Evolutionary conservation across 2,113 vertebrate species (phyloP).

Genomic region (Machaerirhynchus nigripectus): DNA sequence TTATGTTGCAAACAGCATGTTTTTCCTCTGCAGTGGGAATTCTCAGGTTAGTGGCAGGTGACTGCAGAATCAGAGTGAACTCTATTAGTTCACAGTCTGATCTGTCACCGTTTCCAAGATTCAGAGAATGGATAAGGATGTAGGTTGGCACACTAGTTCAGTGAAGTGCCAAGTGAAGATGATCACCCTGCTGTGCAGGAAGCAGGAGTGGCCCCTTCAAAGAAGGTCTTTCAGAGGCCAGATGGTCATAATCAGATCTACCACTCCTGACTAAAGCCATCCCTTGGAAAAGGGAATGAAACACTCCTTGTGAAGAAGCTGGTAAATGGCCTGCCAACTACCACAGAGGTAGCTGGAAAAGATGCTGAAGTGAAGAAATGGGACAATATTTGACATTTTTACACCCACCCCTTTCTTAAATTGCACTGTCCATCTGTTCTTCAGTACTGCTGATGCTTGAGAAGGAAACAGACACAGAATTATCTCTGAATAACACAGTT

Average conservation of each 20-base stretch:
- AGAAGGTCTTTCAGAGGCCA: neutral
- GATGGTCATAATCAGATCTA: neutral
- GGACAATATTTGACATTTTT: neutral
- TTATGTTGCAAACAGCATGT: neutral
- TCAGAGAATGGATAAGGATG: neutral
- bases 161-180: neutral
- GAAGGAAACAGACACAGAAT: neutral
- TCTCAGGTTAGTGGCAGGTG: neutral
- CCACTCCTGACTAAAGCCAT: neutral
- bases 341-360: neutral
- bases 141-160: neutral
- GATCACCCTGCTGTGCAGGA: neutral
- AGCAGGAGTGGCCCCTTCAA: neutral
- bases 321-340: neutral
- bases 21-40: neutral
- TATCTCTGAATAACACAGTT: neutral
- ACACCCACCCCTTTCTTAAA: neutral
- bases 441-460: neutral
- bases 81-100: neutral
- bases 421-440: neutral
- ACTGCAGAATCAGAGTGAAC: neutral
- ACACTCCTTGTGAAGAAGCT: neutral
- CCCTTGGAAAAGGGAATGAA: neutral
- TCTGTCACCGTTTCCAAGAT: neutral
- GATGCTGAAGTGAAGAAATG: neutral